Conservation (phyloP, 2,113 vertebrate genomes). For the Crotalus helleri region DNA sequence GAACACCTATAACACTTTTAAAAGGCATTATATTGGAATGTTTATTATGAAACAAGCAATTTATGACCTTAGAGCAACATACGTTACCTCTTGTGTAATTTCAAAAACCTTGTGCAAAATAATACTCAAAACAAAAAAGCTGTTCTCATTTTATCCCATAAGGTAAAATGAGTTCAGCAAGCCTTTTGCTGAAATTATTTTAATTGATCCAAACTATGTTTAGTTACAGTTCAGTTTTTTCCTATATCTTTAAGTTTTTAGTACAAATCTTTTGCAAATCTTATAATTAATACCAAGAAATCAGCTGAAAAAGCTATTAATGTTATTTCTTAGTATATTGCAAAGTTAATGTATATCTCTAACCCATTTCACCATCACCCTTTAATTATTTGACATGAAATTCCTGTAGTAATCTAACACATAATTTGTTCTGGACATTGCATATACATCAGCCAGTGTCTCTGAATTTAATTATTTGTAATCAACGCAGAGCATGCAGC, state of each 20-base stretch:
- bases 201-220: neutral
- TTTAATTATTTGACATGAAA: neutral
- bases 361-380: neutral
- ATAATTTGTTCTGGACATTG: neutral
- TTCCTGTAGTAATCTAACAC: neutral
- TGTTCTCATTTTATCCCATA: neutral
- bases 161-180: neutral
- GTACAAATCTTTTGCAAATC: too few species aligned
- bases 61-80: neutral
- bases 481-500: constrained; percentile 1
- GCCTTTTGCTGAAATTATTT: neutral
- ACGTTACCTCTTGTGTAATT: neutral
- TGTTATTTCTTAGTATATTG: too few species aligned
- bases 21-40: neutral
- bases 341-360: neutral
- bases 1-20: neutral
- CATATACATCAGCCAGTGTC: neutral
- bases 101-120: neutral
- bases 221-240: neutral
- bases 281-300: neutral
- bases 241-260: neutral
- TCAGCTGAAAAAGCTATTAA: too few species aligned
- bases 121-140: neutral
- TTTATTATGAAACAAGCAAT: neutral
- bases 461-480: neutral